phyloP scores from a whole-genome alignment of 2,797 vertebrate species.

The Chelonia mydas region DNA sequence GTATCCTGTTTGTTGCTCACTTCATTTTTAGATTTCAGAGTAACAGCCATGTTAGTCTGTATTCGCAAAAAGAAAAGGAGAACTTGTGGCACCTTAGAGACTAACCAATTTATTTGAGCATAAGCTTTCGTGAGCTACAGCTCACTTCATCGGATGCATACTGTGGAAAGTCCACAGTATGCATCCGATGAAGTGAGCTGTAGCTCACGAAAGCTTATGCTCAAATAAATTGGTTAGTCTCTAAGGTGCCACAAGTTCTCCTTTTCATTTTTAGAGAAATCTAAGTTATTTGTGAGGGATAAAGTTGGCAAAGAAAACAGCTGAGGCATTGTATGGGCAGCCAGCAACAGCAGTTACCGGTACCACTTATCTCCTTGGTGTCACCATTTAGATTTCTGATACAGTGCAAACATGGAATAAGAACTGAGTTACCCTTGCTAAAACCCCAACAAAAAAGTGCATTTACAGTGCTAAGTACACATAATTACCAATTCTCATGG shows the following conservation, averaged over 20 bases:
- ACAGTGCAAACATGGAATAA: background rate
- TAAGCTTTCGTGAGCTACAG: too few species aligned
- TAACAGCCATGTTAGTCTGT: too few species aligned
- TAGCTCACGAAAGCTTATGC: too few species aligned
- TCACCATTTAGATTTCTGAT: background rate
- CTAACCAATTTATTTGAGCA: too few species aligned
- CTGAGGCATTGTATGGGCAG: constrained; percentile 2
- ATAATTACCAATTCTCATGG: background rate
- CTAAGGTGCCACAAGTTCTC: too few species aligned
- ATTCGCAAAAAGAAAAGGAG: too few species aligned
- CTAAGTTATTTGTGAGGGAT: constrained; percentile 44
- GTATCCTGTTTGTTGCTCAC: constrained; percentile 30
- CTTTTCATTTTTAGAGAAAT: constrained; percentile 38
- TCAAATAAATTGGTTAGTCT: too few species aligned
- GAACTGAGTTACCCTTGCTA: background rate
- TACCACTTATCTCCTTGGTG: background rate
- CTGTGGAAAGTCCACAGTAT: too few species aligned
- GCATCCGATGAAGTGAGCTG: too few species aligned
- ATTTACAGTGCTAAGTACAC: background rate
- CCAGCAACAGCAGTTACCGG: background rate
- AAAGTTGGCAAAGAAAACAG: constrained; percentile 44
- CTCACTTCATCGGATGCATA: too few species aligned
- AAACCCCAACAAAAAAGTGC: background rate
- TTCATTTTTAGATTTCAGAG: constrained; percentile 49
- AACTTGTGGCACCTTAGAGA: too few species aligned